These are phyloP conservation scores for Enteromius argenteus DNA, from an alignment of 2,797 vertebrate species.

Conservation along the genomic window DNA sequence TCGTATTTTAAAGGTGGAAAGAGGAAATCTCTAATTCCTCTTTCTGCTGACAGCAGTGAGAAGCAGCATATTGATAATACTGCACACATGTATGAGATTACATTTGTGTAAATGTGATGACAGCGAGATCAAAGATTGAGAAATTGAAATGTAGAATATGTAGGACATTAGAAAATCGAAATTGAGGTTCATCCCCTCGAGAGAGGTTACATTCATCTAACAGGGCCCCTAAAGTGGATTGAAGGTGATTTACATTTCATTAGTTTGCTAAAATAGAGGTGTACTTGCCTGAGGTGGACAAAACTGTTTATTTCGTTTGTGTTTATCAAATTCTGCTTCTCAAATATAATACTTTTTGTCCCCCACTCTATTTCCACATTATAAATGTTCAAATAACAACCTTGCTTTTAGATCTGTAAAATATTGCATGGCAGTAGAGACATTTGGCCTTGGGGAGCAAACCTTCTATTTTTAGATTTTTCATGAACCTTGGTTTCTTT, in stretches of 20 bases:
- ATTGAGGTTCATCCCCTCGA: conserved; percentile 15
- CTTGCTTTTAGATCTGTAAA: conserved; percentile 14
- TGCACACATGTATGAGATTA: conserved; percentile 45
- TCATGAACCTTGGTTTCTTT: conserved; percentile 52
- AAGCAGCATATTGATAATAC: conserved; percentile 18
- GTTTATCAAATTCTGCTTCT: background rate
- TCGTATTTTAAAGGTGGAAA: background rate
- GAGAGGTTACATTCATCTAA: conserved; percentile 7
- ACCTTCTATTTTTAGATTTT: conserved; percentile 51
- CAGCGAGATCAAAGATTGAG: conserved; percentile 32
- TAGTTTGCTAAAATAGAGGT: conserved; percentile 3
- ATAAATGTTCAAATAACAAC: conserved; percentile 53
- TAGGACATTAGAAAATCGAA: conserved; percentile 6
- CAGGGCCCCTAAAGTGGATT: conserved; percentile 19
- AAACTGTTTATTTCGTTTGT: background rate
- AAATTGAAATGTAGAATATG: conserved; percentile 2
- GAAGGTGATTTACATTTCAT: conserved; percentile 5
- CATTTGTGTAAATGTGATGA: conserved; percentile 31
- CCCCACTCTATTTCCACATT: background rate
- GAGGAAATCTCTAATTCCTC: conserved; percentile 2
- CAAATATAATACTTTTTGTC: conserved; percentile 43
- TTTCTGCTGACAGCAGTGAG: conserved; percentile 17
- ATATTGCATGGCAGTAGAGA: conserved; percentile 44
- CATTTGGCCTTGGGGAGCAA: conserved; percentile 48
- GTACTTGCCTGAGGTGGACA: background rate